These are phyloP conservation scores for Nansenia antarctica DNA, from an alignment of 2,113 vertebrate genomes.

Conservation along the genomic window DNA sequence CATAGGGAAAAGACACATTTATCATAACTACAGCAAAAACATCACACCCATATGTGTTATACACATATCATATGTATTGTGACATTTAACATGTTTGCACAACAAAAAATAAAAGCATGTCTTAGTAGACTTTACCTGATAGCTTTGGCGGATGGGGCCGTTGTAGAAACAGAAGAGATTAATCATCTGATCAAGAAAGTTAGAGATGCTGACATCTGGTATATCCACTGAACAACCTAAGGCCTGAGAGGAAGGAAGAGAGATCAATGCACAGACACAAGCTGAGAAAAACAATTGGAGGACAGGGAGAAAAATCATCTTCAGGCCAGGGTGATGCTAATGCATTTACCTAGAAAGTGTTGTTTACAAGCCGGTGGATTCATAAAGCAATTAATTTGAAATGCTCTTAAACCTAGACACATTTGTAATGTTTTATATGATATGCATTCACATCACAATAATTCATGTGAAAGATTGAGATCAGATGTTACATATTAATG, in stretches of 20 bases:
- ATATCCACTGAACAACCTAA: constrained; percentile 85
- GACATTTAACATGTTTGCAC: neutral
- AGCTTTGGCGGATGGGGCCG: constrained; percentile 79
- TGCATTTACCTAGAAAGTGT: too few species aligned
- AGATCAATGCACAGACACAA: neutral
- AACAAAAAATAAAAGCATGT: neutral
- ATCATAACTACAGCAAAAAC: too few species aligned
- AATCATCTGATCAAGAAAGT: constrained; percentile 86
- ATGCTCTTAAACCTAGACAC: too few species aligned
- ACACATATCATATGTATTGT: neutral
- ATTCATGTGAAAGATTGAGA: neutral
- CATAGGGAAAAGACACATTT: too few species aligned
- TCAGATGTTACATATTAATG: too few species aligned
- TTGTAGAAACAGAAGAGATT: constrained; percentile 89
- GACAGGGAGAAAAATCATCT: neutral
- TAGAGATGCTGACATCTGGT: constrained; percentile 82
- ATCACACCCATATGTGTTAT: neutral
- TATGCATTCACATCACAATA: neutral
- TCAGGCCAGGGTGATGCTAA: too few species aligned
- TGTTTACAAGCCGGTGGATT: neutral
- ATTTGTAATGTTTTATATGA: neutral
- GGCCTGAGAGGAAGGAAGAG: constrained; percentile 70
- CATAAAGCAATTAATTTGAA: too few species aligned
- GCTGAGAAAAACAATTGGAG: neutral
- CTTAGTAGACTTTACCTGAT: constrained; percentile 72